Evolutionary conservation across 2,797 vertebrate species (phyloP).

Genomic region (Malurus leucopterus): DNA sequence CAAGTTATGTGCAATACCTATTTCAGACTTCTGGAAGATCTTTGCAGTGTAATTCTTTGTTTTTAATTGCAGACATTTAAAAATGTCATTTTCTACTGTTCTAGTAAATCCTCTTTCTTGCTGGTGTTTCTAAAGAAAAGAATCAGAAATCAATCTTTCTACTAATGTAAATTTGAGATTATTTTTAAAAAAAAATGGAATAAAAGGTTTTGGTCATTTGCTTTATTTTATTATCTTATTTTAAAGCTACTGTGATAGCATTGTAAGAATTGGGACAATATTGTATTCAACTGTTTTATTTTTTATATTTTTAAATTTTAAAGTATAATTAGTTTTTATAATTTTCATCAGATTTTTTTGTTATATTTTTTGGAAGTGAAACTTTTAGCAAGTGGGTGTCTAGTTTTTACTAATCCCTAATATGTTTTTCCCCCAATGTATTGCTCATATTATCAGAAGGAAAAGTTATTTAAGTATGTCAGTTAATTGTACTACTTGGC

Average conservation of each 20-base stretch:
- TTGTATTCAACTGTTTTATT: slow-evolving; percentile 99
- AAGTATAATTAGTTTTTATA: slow-evolving; percentile 99
- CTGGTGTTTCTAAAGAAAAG: slow-evolving; percentile 97
- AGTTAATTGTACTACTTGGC: slow-evolving; percentile 98
- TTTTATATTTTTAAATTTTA: slow-evolving; percentile 99
- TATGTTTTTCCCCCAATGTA: slow-evolving; percentile 94
- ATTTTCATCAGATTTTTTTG: slow-evolving; percentile 98
- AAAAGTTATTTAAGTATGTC: slow-evolving; percentile 98
- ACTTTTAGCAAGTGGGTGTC: slow-evolving; percentile 97
- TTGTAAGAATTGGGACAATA: slow-evolving; percentile 99
- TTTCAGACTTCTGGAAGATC: slow-evolving; percentile 98
- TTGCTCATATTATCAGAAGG: slow-evolving; percentile 99
- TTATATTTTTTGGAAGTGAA: slow-evolving; percentile 99
- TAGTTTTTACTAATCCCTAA: slow-evolving; percentile 99
- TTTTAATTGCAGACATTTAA: slow-evolving; percentile 98
- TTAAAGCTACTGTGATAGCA: slow-evolving; percentile 99
- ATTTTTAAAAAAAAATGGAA: slow-evolving; percentile 98
- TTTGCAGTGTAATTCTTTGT: slow-evolving; percentile 96
- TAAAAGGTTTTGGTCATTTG: slow-evolving; percentile 99
- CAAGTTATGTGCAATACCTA: slow-evolving; percentile 99
- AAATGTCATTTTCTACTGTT: slow-evolving; percentile 99
- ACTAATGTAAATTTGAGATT: slow-evolving; percentile 99
- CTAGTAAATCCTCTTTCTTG: slow-evolving; percentile 99
- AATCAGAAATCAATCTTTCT: slow-evolving; percentile 99
- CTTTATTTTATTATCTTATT: slow-evolving; percentile 99